Base-by-base conservation (phyloP, 2,888 invertebrate genomes). In the Brachyopa scutellaris region DNA sequence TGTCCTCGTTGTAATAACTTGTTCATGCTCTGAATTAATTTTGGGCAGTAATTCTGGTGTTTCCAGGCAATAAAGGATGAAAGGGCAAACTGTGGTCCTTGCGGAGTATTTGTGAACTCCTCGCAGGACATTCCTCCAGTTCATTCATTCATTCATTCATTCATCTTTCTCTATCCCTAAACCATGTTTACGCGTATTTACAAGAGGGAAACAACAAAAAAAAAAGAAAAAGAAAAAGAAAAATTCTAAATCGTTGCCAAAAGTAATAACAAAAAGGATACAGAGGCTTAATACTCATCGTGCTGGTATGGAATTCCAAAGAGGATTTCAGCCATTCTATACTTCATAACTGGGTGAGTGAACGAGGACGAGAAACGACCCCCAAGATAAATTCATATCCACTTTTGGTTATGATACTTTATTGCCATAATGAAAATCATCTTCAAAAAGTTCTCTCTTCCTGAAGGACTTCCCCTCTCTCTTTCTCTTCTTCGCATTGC, bases 371-470 rank as follows among this genome's bases (percentile, higher is more conserved):
- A n/a, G n/a, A n/a, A n/a, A n/a, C n/a, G 42, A 77, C 26, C 70
- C 69, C 19, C 72, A 77, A 72, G 82, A 82, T 82, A 77, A 82
- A 82, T 82, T 82, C 82, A 82, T 77, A 82, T 82, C 82, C 82
- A 82, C 82, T 82, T 77, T 77, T 47, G 72, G 82, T 77, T 82
- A 82, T 82, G 77, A 82, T 77, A 72, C 82, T 82, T 82, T 82
- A 82, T 82, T 77, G 77, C 77, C 82, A 42, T 82, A 82, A 82
- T 82, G 82, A 82, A 82, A 82, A 82, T 77, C 82, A 82, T 82
- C 82, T 82, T 77, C 70, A 82, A 77, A 82, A 82, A 82, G 59
- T 72, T 82, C 66, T 40, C 66, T 40, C 45, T 33, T 76, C 51
- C 59, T 59, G 38, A 77, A 77, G 76, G 77, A 77, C 70, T 70